phyloP scores from a whole-genome alignment of 2,888 invertebrate genomes.

The Trissolcus japonicus region DNA sequence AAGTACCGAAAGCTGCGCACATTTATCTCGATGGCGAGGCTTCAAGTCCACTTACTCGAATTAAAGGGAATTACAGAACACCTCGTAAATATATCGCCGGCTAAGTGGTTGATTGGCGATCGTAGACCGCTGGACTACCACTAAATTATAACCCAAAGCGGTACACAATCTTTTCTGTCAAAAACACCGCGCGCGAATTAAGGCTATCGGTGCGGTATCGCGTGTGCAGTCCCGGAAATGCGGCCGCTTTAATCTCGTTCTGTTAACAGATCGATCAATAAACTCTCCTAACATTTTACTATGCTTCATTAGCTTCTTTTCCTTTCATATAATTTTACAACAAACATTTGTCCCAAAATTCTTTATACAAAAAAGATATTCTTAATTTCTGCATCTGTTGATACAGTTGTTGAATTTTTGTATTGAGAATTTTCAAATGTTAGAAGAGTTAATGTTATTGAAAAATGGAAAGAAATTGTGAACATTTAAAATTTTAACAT shows the following conservation, averaged over 20 bases:
- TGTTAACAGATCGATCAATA: slow-evolving; percentile 1
- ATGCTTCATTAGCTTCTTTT: too few species aligned
- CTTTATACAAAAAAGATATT: too few species aligned
- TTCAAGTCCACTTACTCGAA: slow-evolving; percentile 65
- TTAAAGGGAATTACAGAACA: slow-evolving; percentile 76
- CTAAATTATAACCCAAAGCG: slow-evolving; percentile 75
- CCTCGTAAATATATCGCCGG: slow-evolving; percentile 76
- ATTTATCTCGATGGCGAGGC: slow-evolving; percentile 27
- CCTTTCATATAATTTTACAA: too few species aligned
- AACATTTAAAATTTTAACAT: not conserved
- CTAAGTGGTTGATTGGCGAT: slow-evolving; percentile 76
- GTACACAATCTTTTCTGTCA: slow-evolving; percentile 64
- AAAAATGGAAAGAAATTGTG: too few species aligned
- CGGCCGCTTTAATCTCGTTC: slow-evolving; percentile 13
- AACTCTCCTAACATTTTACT: too few species aligned
- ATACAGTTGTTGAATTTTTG: too few species aligned
- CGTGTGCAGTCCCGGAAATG: slow-evolving; percentile 28
- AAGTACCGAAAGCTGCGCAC: slow-evolving; percentile 31
- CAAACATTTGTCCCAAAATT: too few species aligned
- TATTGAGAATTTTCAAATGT: too few species aligned
- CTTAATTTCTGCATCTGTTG: too few species aligned
- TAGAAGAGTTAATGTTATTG: too few species aligned
- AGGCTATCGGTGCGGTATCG: slow-evolving; percentile 29
- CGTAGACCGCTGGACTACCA: slow-evolving; percentile 72
- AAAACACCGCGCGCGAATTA: slow-evolving; percentile 32